phyloP scores from a whole-genome alignment of 2,113 vertebrate genomes.

The Morone saxatilis region DNA sequence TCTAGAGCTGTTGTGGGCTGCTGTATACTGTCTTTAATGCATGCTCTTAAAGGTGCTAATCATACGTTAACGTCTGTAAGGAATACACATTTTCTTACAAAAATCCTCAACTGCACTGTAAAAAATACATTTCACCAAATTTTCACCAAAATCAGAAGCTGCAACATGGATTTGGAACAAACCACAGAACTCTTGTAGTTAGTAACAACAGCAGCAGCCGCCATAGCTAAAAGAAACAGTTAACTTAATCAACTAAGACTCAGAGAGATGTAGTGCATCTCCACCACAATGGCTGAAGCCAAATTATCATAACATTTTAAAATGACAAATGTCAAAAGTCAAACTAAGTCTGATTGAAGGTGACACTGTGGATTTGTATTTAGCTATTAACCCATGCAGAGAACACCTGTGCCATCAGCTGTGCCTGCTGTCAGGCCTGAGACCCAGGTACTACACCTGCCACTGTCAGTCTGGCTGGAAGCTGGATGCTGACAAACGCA shows the following conservation, averaged over 20 bases:
- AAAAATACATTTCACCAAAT: not conserved
- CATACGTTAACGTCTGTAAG: not conserved
- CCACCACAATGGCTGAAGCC: not conserved
- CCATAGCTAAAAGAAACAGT: not conserved
- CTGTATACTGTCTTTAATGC: not conserved
- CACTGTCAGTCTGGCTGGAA: constrained; percentile 94
- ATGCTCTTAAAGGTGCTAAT: not conserved
- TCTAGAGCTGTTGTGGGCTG: too few relatives aligned
- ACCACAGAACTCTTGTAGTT: not conserved
- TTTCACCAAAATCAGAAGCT: not conserved
- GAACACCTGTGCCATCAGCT: constrained; percentile 89
- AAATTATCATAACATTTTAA: not conserved
- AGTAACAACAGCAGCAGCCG: not conserved
- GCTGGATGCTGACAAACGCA: constrained; percentile 86
- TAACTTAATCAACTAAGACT: too few relatives aligned
- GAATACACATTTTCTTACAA: not conserved
- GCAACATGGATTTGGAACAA: not conserved
- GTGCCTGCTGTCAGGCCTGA: constrained; percentile 89
- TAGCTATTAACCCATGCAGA: constrained; percentile 89
- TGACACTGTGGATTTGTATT: constrained; percentile 46
- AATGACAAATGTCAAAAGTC: not conserved
- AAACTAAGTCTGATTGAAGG: not conserved
- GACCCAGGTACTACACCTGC: constrained; percentile 89
- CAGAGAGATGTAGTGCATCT: not conserved
- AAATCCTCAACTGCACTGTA: not conserved